Evolutionary conservation across 2,888 invertebrate genomes (phyloP).

Genomic region (Lamellibrachia columna): DNA sequence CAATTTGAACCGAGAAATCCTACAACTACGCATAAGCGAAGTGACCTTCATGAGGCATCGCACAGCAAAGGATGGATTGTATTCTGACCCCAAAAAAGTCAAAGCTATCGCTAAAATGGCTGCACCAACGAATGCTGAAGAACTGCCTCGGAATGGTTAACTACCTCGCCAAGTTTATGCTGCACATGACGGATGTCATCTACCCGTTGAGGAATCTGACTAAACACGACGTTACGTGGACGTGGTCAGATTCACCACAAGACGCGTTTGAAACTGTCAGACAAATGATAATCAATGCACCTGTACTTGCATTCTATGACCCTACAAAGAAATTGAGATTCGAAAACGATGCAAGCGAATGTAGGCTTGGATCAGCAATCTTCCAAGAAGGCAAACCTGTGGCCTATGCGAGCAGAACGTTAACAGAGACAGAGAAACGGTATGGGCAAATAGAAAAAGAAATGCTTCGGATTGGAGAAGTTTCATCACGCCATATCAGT

Average conservation of each 20-base stretch:
- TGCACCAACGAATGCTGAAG: no score
- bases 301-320: conserved; percentile 21
- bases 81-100: no score
- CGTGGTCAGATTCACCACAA: no score
- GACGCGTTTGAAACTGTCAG: conserved; percentile 41
- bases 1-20: neutral
- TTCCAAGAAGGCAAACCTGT: conserved; percentile 39
- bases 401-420: conserved; percentile 35
- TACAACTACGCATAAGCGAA: no score
- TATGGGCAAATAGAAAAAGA: conserved; percentile 45
- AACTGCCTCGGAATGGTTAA: no score
- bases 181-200: no score
- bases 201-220: no score
- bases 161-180: no score
- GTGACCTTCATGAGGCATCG: no score
- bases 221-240: no score
- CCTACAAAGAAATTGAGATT: neutral
- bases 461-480: conserved; percentile 36
- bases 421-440: conserved; percentile 35
- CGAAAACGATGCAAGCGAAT: conserved; percentile 42
- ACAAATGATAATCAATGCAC: conserved; percentile 24
- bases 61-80: no score
- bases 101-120: no score
- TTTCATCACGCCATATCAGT: conserved; percentile 31
- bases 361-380: conserved; percentile 42